Evolutionary conservation across 1,140 invertebrate genomes (phyloP), one percentile per base, ranked within the genome.

Genomic region (Diploscapter pachys): DNA sequence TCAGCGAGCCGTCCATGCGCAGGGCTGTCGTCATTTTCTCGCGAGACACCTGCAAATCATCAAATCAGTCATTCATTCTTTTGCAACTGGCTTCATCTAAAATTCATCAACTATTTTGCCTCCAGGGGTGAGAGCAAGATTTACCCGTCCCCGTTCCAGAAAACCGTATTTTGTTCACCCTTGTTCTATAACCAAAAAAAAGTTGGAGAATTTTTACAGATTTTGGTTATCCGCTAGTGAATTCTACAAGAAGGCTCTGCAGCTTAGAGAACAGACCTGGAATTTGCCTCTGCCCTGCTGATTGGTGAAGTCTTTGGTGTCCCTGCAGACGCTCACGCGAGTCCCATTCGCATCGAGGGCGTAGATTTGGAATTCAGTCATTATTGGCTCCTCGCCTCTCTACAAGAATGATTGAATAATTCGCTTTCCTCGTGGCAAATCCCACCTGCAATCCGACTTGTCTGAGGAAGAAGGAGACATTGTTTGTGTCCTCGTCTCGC

Each of bases 311-410:
- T 84, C 82, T 54, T 84, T 84, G 3, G 83, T 83, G 70, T 84
- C 82, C 56, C 83, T 66, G 80, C 82, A 84, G 56, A 84, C 81
- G 9, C 75, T 83, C 51, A 81, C 76, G 48, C 76, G 48, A 53
- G 69, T 75, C 4, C 63, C 71, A 72, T 82, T 80, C 9, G 80
- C 67, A 59, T 81, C 77, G 5, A 71, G 63, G 50, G 78, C 77
- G 66, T 85, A 84, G 48, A 84, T 84, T 84, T 84, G 82, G 50
- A 84, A 84, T 56, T 84, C 82, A 8, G 82, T 83, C 81, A 85
- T 85, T 4, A 84, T 79, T 0, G 82, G 81, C 51, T 84, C 82
- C 50, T 80, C 81, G 48, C 81, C 80, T 2, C 80, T 62, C 77
- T 82, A 70, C 52, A 81, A 77, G 49, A n/a, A 6, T 71, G 56